phyloP scores from a whole-genome alignment of 1,140 invertebrate species.

The Pachyrhynchus sulphureomaculatus region DNA sequence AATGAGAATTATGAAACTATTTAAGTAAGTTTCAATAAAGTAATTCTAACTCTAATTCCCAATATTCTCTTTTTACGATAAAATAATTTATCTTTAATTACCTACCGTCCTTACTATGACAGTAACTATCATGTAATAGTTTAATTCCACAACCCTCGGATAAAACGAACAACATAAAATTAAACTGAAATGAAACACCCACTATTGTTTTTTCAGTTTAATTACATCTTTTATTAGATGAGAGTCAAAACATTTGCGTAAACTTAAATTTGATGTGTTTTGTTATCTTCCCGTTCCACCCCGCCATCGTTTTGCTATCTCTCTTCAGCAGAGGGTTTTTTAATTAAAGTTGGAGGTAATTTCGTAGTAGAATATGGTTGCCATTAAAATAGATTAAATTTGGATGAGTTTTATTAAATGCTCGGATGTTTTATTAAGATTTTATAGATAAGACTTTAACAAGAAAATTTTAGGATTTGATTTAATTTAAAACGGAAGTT shows the following conservation, averaged over 20 bases:
- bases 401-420: slow-evolving; percentile 51
- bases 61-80: too few species aligned
- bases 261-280: slow-evolving; percentile 26
- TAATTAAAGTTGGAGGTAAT: slow-evolving; percentile 50
- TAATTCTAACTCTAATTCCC: too few species aligned
- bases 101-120: too few species aligned
- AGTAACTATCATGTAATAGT: too few species aligned
- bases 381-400: slow-evolving; percentile 52
- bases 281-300: slow-evolving; percentile 18
- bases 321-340: slow-evolving; percentile 38
- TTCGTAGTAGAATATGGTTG: slow-evolving; percentile 49
- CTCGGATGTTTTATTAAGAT: slow-evolving; percentile 39
- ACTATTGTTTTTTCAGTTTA: slow-evolving; percentile 17
- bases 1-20: too few species aligned
- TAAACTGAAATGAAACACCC: slow-evolving; percentile 1
- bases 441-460: slow-evolving; percentile 22
- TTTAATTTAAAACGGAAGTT: neutral
- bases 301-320: slow-evolving; percentile 15
- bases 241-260: slow-evolving; percentile 20
- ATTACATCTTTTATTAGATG: slow-evolving; percentile 18
- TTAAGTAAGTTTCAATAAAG: too few species aligned
- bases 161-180: neutral
- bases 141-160: too few species aligned
- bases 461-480: slow-evolving; percentile 9
- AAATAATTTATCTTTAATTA: too few species aligned